Base-by-base conservation (phyloP, 2,797 vertebrate genomes). In the Pampus argenteus region DNA sequence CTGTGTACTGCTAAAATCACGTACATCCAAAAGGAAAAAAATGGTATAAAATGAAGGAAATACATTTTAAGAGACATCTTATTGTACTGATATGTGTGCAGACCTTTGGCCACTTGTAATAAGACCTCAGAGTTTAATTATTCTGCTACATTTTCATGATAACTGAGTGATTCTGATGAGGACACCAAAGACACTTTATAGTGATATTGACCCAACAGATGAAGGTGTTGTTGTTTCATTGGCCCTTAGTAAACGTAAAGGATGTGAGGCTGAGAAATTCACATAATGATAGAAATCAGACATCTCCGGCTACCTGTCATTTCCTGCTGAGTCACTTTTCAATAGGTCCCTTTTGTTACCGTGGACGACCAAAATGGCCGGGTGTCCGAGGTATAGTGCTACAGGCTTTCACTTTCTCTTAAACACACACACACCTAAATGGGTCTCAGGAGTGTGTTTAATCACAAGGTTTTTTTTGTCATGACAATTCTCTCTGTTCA, bases 261-360 rank as follows among this genome's bases (percentile, higher is more conserved):
- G 9, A 0, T 17, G 20, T 26, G 59, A 62, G 60, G 28, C 40
- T 73, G 62, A 54, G 22, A 3, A 11, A 23, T n/a, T 52, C 44
- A 11, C 58, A 25, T n/a, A 15, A 44, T 31, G 29, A 63, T 18
- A 56, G 5, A 22, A 63, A 63, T 68, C 62, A 58, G 36, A 49
- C 26, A 22, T 55, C 48, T 62, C 34, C 63, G 44, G 42, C 51
- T 74, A 67, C 71, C 66, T 82, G 65, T 62, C 29, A 58, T 52
- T 82, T 86, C 42, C 58, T 86, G 89, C 86, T 86, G 85, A 88
- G 82, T 86, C 86, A 90, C 71, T 3, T 49, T 40, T 74, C 68
- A 68, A 57, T 4, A 18, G 44, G 15, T n/a, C 17, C 45, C 34
- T 51, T 76, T 66, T 72, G 50, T 82, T 66, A 29, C 61, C 28